Percentiles rank a stretch among this genome's conserved stretches.
Evolutionary conservation across 1,140 invertebrate species (phyloP).

Genomic region (Drosophila chauvacae): DNA sequence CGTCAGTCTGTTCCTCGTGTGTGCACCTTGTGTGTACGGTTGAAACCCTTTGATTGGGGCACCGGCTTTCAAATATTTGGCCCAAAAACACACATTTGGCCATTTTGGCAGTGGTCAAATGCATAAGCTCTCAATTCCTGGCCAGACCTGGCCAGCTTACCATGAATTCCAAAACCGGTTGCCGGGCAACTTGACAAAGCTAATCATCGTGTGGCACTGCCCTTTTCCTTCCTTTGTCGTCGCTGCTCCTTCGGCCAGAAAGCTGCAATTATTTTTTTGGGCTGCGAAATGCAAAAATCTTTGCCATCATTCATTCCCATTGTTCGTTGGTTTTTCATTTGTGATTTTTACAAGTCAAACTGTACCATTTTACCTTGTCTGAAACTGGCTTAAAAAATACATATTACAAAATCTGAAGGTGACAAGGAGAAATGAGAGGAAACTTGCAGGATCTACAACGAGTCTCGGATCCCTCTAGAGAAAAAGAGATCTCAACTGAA

Average conservation of each 20-base stretch:
- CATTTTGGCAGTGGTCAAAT: slow-evolving; percentile 7
- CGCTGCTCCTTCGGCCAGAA: background rate
- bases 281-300: slow-evolving; percentile 13
- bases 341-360: slow-evolving; percentile 3
- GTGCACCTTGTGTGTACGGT: background rate
- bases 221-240: slow-evolving; percentile 1
- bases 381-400: background rate
- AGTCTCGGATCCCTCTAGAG: background rate
- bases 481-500: background rate
- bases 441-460: background rate
- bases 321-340: slow-evolving; percentile 14
- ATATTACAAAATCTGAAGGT: background rate
- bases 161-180: slow-evolving; percentile 7
- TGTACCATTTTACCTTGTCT: background rate
- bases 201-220: slow-evolving; percentile 24
- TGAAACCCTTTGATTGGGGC: background rate
- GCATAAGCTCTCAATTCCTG: slow-evolving; percentile 4
- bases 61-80: slow-evolving; percentile 10
- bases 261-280: slow-evolving; percentile 15
- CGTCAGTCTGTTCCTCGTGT: background rate
- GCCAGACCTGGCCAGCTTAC: background rate
- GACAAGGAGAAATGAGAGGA: background rate
- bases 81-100: background rate
- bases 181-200: slow-evolving; percentile 39
- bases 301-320: background rate